Evolutionary conservation across 1,140 invertebrate genomes (phyloP), one percentile per base, ranked within the genome.

Genomic region (Gryllus bimaculatus): DNA sequence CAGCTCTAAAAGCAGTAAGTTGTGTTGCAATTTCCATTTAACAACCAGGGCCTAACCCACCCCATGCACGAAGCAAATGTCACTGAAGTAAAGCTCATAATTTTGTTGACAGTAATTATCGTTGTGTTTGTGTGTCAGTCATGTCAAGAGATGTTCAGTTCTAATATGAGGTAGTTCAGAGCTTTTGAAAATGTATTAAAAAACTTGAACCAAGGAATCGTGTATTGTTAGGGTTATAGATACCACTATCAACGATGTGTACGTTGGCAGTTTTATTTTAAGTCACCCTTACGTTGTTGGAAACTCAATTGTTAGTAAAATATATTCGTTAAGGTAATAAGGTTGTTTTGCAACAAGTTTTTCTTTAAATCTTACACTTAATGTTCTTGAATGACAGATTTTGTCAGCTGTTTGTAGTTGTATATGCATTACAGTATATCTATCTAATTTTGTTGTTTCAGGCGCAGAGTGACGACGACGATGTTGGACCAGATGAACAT

Each of bases 381-480:
- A 66, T 13, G 18, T 66, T 18, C 1, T 66, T 66, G 54, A 13
- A 13, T 66, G 54, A 66, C 1, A 66, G 18, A 39, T 39, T 39
- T 18, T 66, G 54, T 66, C 54, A 66, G 26, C 26, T 13, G 54
- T 13, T 66, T 66, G 54, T 66, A 13, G 54, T 1, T 66, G 10
- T 18, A 66, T 66, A 18, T 66, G 10, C 10, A 66, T 18, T 66
- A 18, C 10, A 13, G 7, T 66, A 18, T 66, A 66, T 3, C 15
- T 54, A 8, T 54, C 18, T 66, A 66, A 13, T 66, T 66, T 0
- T 66, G 18, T 84, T 81, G 82, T 85, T 88, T 73, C 86, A 96
- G 94, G 95, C 95, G 86, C 95, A 97, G 90, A 96, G 94, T 88
- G 95, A 97, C 87, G 95, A 97, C 86, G 96, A 98, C 87, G 96